These are phyloP conservation scores for Kryptopterus vitreolus DNA, from an alignment of 2,797 vertebrate species.

Conservation along the genomic window DNA sequence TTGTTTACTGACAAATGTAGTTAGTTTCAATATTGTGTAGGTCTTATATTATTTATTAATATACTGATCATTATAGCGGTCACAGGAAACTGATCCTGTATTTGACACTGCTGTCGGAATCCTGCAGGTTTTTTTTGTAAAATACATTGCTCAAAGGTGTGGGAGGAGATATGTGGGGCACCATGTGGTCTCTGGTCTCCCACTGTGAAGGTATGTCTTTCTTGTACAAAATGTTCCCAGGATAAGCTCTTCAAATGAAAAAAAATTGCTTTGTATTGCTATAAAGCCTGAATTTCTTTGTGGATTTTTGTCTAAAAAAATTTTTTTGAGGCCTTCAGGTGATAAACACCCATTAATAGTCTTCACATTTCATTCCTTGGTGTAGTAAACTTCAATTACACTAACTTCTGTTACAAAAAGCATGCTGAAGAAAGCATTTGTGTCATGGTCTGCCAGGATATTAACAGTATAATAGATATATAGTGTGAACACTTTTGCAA, in stretches of 20 bases:
- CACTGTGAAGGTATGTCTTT: background rate
- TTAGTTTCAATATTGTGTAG: background rate
- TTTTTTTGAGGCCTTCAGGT: background rate
- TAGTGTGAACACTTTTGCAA: background rate
- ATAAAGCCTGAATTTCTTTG: background rate
- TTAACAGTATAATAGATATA: background rate
- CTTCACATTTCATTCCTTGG: background rate
- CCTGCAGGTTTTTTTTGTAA: background rate
- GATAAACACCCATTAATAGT: background rate
- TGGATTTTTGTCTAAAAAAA: too few species aligned
- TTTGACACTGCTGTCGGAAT: background rate
- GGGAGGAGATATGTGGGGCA: background rate
- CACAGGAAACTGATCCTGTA: background rate
- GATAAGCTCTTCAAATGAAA: background rate
- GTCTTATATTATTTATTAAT: background rate
- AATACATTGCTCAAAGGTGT: background rate
- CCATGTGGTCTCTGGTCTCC: background rate
- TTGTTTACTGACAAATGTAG: too few species aligned
- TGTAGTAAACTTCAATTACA: too few species aligned
- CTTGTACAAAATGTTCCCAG: background rate
- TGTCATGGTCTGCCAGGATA: background rate
- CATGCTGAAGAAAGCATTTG: background rate
- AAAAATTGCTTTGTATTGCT: background rate
- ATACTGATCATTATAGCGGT: background rate
- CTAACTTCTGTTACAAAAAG: background rate